Evolutionary conservation across 2,113 vertebrate genomes (phyloP).

Genomic region (Myrmophylax atrothorax): DNA sequence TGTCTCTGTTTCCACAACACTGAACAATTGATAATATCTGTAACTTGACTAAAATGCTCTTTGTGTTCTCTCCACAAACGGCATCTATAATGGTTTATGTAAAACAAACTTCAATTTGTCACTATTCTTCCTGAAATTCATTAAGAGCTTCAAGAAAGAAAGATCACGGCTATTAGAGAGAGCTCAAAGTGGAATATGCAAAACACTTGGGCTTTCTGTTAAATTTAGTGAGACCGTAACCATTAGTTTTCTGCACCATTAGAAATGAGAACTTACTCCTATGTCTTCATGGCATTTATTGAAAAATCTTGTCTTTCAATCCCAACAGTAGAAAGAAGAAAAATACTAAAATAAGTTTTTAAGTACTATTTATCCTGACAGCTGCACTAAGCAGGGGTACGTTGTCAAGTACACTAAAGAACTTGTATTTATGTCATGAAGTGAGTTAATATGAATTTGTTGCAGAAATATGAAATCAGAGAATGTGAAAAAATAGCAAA

Average conservation of each 20-base stretch:
- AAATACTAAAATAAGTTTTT: neutral
- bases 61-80: neutral
- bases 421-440: neutral
- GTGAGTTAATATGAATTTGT: neutral
- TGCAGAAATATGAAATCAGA: neutral
- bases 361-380: neutral
- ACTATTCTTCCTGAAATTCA: neutral
- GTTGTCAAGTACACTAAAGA: neutral
- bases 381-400: neutral
- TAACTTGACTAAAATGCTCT: neutral
- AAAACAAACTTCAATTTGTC: neutral
- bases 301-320: neutral
- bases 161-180: neutral
- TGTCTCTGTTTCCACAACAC: neutral
- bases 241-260: neutral
- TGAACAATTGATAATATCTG: neutral
- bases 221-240: neutral
- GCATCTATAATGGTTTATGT: neutral
- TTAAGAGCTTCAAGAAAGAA: constrained; percentile 18
- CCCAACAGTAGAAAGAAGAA: neutral
- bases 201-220: neutral
- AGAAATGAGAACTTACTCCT: neutral
- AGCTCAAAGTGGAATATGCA: neutral
- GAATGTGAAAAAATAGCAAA: neutral
- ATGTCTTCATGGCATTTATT: neutral